Base-by-base conservation (phyloP, 2,888 invertebrate species). In the Glaucopsyche alexis region DNA sequence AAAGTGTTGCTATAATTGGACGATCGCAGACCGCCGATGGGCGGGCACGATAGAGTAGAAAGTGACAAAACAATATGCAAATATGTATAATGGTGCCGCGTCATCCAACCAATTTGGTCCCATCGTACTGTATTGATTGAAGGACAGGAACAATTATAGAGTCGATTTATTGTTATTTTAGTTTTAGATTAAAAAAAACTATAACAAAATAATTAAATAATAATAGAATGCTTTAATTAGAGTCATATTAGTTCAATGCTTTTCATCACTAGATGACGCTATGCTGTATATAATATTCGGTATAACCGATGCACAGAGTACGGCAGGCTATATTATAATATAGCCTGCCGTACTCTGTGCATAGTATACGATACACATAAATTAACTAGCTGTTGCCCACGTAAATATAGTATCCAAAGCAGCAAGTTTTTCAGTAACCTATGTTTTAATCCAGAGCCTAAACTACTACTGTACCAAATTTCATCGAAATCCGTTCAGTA, bases 1-100 rank as follows among this genome's bases (percentile, higher is more conserved):
- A 16, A 29, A 50, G 7, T 49, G 52, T 9, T 70, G 14, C 11
- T 47, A 67, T 14, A 5, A 40, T 38, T 50, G 70, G 40, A 40
- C n/a, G 49, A 66, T 50, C 40, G 38, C 40, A 49, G 64, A 38
- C 45, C 19, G 45, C 13, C 19, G 64, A 69, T 60, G 50, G 79
- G 79, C 82, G 80, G 85, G 87, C 83, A n/a, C 47, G 87, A 84
- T 83, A 85, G 84, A 85, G 85, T 86, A 81, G 87, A 90, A 92
- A 92, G 91, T 93, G 92, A 93, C 91, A 92, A 88, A 90, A 90
- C 92, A 92, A 88, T 89, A 93, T 93, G 92, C 91, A 91, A 93
- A 93, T 86, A 88, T 90, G 42, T 89, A 91, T 90, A 88, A 83
- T 79, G 76, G 76, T 85, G 88, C 89, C 71, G 67, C 81, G 90